A percentile compares a stretch with the other conserved stretches of the same genome.
Evolutionary conservation across 2,888 invertebrate genomes (phyloP).

Genomic region (Torymus aiolomorphi): DNA sequence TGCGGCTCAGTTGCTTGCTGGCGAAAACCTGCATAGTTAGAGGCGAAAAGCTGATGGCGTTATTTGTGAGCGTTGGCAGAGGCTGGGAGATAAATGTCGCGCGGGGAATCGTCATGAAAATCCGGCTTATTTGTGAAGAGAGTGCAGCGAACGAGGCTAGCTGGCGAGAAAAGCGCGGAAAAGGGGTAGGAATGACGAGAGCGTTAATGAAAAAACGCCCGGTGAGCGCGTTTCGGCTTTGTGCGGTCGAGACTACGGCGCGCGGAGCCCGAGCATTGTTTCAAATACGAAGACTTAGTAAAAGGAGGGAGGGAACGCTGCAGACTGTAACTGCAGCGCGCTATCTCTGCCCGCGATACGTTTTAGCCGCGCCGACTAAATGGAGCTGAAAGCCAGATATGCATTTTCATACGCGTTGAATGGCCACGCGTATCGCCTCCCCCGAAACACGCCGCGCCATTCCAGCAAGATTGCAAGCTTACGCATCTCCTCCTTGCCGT

Average conservation of each 20-base stretch:
- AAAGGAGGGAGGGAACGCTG: constrained; percentile 44
- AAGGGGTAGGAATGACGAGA: constrained; percentile 29
- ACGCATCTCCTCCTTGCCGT: no score
- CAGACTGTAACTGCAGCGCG: not conserved
- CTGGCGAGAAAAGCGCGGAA: constrained; percentile 17
- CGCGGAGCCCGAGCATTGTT: constrained; percentile 62
- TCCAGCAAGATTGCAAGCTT: no score
- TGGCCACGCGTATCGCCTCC: not conserved
- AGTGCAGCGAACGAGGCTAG: constrained; percentile 10
- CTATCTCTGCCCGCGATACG: not conserved
- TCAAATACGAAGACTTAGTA: constrained; percentile 70
- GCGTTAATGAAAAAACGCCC: constrained; percentile 51
- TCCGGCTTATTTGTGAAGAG: constrained; percentile 38
- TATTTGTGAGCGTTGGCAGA: no score
- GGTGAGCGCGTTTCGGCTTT: constrained; percentile 34
- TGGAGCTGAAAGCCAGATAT: constrained; percentile 50
- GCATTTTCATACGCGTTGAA: constrained; percentile 38
- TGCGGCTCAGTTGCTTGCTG: no score
- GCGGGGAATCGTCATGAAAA: constrained; percentile 60
- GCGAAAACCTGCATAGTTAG: no score
- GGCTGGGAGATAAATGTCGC: constrained; percentile 25
- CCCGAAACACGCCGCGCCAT: not conserved
- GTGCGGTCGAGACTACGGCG: constrained; percentile 47
- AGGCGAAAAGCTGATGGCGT: no score
- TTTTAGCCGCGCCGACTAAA: constrained; percentile 16